Percentiles rank a stretch among this genome's conserved stretches.
phyloP scores from a whole-genome alignment of 1,140 invertebrate species.

The Venturia canescens region DNA sequence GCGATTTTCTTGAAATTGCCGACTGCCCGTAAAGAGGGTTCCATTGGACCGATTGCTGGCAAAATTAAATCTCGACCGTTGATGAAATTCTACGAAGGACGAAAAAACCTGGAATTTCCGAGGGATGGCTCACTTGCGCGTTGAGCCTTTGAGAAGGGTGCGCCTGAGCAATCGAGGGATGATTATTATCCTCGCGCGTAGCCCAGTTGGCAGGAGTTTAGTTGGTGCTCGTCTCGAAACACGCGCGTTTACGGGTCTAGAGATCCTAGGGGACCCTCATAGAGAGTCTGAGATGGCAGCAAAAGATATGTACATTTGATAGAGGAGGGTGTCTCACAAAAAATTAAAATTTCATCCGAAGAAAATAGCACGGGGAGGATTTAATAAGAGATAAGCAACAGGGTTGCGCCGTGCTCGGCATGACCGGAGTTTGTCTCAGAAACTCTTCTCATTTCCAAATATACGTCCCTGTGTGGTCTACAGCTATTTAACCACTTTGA shows the following conservation, averaged over 20 bases:
- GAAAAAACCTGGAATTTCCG: not conserved
- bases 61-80: not conserved
- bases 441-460: constrained; percentile 46
- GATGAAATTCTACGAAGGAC: not conserved
- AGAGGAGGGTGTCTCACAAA: constrained; percentile 57
- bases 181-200: constrained; percentile 59
- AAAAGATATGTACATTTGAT: constrained; percentile 68
- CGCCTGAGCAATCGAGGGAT: constrained; percentile 54
- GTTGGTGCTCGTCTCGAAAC: constrained; percentile 69
- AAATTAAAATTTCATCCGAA: constrained; percentile 41
- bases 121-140: constrained; percentile 30
- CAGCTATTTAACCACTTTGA: constrained; percentile 43
- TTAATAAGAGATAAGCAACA: constrained; percentile 12
- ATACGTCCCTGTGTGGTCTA: constrained; percentile 39
- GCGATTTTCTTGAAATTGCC: not conserved
- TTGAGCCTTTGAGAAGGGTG: constrained; percentile 46
- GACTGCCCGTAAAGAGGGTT: not conserved
- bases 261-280: constrained; percentile 52
- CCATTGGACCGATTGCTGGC: not conserved
- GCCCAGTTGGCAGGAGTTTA: constrained; percentile 66
- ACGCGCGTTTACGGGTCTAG: constrained; percentile 61
- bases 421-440: constrained; percentile 17
- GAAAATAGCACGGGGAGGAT: not conserved
- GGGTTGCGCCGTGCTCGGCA: not conserved
- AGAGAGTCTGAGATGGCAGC: constrained; percentile 61